These are phyloP conservation scores for Taeniopygia guttata DNA, from an alignment of 2,797 vertebrate species.

Conservation along the genomic window DNA sequence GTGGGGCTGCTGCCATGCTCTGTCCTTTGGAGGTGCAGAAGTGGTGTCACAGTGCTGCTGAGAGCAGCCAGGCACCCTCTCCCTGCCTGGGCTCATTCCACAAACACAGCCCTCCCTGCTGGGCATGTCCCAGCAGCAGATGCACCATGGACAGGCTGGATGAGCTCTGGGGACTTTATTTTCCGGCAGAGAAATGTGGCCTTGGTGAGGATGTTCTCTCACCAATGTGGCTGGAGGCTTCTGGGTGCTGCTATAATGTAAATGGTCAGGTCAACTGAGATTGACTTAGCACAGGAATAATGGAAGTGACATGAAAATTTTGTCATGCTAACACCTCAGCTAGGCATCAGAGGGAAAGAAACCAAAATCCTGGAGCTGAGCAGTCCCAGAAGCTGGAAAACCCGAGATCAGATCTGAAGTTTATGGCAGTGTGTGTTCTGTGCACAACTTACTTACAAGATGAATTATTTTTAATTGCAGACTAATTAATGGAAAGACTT, in stretches of 20 bases:
- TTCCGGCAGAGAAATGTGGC: accelerated
- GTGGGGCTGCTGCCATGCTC: neutral
- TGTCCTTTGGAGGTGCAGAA: neutral
- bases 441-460: neutral
- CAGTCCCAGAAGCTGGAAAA: neutral
- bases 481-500: slow-evolving; percentile 28
- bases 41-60: neutral
- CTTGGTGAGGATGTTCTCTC: neutral
- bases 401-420: slow-evolving; percentile 13
- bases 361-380: neutral
- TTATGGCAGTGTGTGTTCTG: neutral
- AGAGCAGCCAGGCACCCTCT: neutral
- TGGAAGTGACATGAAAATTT: neutral
- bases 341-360: neutral
- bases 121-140: neutral
- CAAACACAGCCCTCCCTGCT: neutral
- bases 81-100: neutral
- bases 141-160: accelerated
- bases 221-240: neutral
- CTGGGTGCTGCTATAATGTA: neutral
- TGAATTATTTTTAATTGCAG: slow-evolving; percentile 35
- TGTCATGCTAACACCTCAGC: neutral
- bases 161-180: neutral
- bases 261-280: neutral
- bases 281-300: neutral